Evolutionary conservation across 2,888 invertebrate species (phyloP), one percentile per base, ranked within the genome.

Genomic region (Ceriagrion tenellum): DNA sequence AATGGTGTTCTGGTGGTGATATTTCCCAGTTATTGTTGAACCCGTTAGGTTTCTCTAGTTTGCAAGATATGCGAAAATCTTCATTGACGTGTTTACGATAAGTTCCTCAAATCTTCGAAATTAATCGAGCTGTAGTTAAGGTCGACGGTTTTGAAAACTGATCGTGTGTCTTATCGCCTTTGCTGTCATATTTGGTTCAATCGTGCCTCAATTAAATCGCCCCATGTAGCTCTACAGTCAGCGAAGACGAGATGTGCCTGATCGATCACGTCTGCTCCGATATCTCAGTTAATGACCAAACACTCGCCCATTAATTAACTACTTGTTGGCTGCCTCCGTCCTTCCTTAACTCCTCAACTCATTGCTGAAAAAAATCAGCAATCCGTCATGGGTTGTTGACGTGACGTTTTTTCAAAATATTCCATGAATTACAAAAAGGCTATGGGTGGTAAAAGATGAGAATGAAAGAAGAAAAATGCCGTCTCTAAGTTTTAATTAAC

Each of bases 101-200:
- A 69, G 0, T 69, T n/a, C 69, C 69, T 69, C n/a, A 4, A 12
- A 26, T 6, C 26, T 69, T 13, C 69, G 6, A 69, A 69, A 69
- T 69, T 69, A n/a, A 69, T 69, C n/a, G 69, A 69, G n/a, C n/a
- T 4, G 20, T n/a, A 69, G 6, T n/a, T n/a, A 6, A 8, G n/a
- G n/a, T n/a, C n/a, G n/a, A 69, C 69, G 6, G 16, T 69, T 69
- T n/a, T 69, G 69, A 69, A 69, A n/a, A n/a, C n/a, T 69, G 69
- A 69, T 69, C 69, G 12, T 69, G n/a, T 69, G 69, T 69, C n/a
- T 23, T 69, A 69, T 69, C 69, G 69, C n/a, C 69, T 69, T 69
- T 69, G n/a, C 69, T 69, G 69, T 69, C 69, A 69, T 69, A 69
- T 69, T 69, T 69, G 69, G 69, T n/a, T 69, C n/a, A 69, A n/a